Base-by-base conservation (phyloP, 2,113 vertebrate genomes). In the Labrus mixtus region DNA sequence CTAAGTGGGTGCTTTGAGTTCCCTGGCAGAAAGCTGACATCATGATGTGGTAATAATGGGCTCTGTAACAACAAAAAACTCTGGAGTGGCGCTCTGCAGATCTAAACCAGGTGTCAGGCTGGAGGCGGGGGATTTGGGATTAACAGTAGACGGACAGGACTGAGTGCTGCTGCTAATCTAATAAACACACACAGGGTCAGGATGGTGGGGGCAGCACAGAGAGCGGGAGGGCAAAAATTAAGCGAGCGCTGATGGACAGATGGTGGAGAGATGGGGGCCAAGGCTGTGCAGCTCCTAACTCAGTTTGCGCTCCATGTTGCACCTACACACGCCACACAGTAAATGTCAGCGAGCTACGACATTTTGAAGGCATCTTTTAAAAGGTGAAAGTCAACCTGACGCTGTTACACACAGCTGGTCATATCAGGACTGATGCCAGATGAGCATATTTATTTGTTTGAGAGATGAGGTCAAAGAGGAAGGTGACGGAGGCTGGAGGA, bases 341-440 rank as follows among this genome's bases (percentile, higher is more conserved):
- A 86, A 92, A 89, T 90, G 89, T 84, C 84, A 89, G 54, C 36
- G 68, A 73, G 70, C 50, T 65, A 81, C 82, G 87, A 86, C 87
- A 88, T 92, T 90, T 85, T 81, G 55, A 90, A 85, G 45, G 48
- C 23, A 3, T 69, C 77, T 82, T 84, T 87, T 33, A 76, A 88
- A 90, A 85, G 79, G 86, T 89, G 86, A 91, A 87, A 90, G 86
- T 83, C 85, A 87, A 78, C 81, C 62, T 20, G 50, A 69, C 66
- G 66, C 71, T 70, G 37, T 37, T 67, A 58, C 75, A 10, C 48
- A 22, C 55, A n/a, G 79, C 58, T 57, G 12, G 37, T 88, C 64
- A 22, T 53, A 63, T 87, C 60, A 82, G 78, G 59, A 23, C 53
- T 1, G 55, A 67, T 59, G 78, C 77, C 68, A 9, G 33, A 53